Conservation (phyloP, 2,888 invertebrate genomes). For the Elysia crispata region DNA sequence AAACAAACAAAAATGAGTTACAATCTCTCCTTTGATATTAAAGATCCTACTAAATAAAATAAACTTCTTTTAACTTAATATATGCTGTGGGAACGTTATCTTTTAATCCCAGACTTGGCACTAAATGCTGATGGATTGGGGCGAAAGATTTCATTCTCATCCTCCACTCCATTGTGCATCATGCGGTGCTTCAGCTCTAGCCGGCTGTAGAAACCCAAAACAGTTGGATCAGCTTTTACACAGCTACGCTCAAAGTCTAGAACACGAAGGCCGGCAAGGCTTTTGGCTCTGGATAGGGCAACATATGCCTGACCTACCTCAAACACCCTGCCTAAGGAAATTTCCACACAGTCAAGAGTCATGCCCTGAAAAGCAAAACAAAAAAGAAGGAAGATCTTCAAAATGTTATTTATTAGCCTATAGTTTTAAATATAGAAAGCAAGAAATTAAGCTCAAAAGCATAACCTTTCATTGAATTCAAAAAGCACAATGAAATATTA, state of each 20-base stretch:
- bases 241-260: conserved; percentile 90
- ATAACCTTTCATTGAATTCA: too few species aligned
- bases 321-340: conserved; percentile 93
- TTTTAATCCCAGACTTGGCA: too few species aligned
- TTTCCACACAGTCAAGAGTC: conserved; percentile 96
- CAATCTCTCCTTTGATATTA: too few species aligned
- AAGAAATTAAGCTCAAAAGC: too few species aligned
- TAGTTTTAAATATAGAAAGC: too few species aligned
- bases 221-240: conserved; percentile 92
- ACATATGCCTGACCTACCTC: conserved; percentile 98
- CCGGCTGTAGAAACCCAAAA: conserved; percentile 86
- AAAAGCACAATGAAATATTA: too few species aligned
- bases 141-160: conserved; percentile 51
- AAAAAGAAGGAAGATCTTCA: too few species aligned
- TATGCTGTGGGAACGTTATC: too few species aligned
- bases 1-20: too few species aligned
- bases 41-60: too few species aligned
- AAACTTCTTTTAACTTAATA: too few species aligned
- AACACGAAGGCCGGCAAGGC: conserved; percentile 89
- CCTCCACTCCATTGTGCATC: conserved; percentile 58
- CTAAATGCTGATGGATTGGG: conserved; percentile 33
- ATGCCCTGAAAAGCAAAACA: conserved; percentile 84
- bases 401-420: too few species aligned
- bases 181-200: conserved; percentile 64
- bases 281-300: conserved; percentile 93